phyloP scores from a whole-genome alignment of 1,140 invertebrate genomes.

The Cryptotermes secundus region DNA sequence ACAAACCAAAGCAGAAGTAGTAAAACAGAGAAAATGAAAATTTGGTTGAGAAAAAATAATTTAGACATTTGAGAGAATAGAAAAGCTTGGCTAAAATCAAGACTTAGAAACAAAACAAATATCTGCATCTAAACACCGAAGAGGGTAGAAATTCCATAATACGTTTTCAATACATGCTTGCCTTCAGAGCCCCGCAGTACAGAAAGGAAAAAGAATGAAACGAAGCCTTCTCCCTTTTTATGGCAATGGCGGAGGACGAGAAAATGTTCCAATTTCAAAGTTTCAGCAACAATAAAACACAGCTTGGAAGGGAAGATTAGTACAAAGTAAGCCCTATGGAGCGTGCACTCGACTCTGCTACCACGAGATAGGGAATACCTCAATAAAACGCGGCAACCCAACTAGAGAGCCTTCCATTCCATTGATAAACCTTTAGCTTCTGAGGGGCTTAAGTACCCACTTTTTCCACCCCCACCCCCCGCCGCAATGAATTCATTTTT shows the following conservation, averaged over 20 bases:
- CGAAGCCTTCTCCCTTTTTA: not conserved
- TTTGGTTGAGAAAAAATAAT: too few relatives aligned
- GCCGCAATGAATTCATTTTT: too few relatives aligned
- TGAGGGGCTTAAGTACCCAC: too few relatives aligned
- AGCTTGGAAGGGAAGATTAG: conserved; percentile 19
- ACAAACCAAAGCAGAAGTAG: too few relatives aligned
- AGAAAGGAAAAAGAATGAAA: not conserved
- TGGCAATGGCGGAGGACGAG: not conserved
- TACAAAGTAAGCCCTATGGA: not conserved
- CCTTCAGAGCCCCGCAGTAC: not conserved
- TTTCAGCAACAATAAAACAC: conserved; percentile 13
- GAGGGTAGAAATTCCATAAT: not conserved
- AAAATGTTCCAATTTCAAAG: not conserved
- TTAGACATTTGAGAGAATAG: not conserved
- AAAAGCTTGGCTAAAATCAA: not conserved
- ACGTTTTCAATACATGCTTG: not conserved
- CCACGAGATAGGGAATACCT: not conserved
- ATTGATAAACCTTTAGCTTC: too few relatives aligned
- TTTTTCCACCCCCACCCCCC: too few relatives aligned
- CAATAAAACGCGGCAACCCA: not conserved
- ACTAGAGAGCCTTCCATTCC: too few relatives aligned
- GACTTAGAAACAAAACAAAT: not conserved
- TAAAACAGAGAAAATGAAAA: too few relatives aligned
- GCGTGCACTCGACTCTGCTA: not conserved
- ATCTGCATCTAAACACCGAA: not conserved